Conservation (phyloP, 2,888 invertebrate genomes). For the Ypsolopha sequella region DNA sequence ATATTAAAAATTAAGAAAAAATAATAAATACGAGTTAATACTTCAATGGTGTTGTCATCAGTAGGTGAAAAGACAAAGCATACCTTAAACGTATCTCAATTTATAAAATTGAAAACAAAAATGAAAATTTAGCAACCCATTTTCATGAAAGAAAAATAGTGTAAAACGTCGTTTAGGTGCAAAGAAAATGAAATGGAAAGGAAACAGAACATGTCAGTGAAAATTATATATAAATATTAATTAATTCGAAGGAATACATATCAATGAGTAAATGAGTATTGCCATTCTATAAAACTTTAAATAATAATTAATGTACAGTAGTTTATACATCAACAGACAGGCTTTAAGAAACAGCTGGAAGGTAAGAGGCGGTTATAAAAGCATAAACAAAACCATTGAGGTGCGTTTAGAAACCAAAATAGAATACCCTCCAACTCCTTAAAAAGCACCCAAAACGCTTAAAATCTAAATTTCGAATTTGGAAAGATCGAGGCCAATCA, state of each 20-base stretch:
- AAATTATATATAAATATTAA: too few species aligned
- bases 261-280: not conserved
- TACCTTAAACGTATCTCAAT: too few species aligned
- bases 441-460: conserved; percentile 24
- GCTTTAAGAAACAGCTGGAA: conserved; percentile 11
- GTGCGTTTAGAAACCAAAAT: not conserved
- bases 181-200: not conserved
- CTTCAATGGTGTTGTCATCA: too few species aligned
- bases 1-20: too few species aligned
- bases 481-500: conserved; percentile 60
- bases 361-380: not conserved
- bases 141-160: too few species aligned
- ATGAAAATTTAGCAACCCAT: too few species aligned
- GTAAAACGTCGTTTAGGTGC: too few species aligned
- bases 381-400: not conserved
- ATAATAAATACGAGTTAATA: too few species aligned
- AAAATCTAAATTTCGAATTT: conserved; percentile 66
- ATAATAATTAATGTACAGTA: conserved; percentile 7
- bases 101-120: too few species aligned
- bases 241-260: too few species aligned
- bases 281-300: conserved; percentile 1
- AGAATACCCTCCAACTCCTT: conserved; percentile 20
- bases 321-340: conserved; percentile 16
- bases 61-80: too few species aligned
- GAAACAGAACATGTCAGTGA: too few species aligned